A percentile compares a stretch with the other conserved stretches of the same genome.
phyloP scores from a whole-genome alignment of 2,113 vertebrate genomes.

The Notarius quadriscutis region DNA sequence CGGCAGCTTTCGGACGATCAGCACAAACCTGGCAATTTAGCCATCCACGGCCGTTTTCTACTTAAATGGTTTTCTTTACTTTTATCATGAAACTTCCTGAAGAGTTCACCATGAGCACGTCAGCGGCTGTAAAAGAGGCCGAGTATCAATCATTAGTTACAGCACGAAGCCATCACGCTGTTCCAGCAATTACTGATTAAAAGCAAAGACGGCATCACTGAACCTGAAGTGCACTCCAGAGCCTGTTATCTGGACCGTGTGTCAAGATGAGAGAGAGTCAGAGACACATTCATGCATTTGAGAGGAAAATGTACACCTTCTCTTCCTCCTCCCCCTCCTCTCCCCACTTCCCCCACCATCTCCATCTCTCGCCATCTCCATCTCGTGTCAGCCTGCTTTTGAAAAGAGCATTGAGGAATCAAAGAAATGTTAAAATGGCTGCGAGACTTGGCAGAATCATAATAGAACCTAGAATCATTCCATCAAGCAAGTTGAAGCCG shows the following conservation, averaged over 20 bases:
- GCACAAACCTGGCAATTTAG: slow-evolving; percentile 57
- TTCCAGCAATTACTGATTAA: slow-evolving; percentile 77
- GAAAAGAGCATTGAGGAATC: slow-evolving; percentile 70
- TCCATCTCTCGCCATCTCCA: slow-evolving; percentile 39
- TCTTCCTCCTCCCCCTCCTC: slow-evolving; percentile 12
- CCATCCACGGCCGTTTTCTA: slow-evolving; percentile 66
- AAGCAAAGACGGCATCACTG: slow-evolving; percentile 61
- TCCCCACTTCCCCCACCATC: slow-evolving; percentile 22
- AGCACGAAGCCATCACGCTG: slow-evolving; percentile 70
- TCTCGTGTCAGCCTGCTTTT: slow-evolving; percentile 56
- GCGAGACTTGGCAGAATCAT: slow-evolving; percentile 69
- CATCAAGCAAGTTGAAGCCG: slow-evolving; percentile 69
- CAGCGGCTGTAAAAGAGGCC: slow-evolving; percentile 61
- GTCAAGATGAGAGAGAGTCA: slow-evolving; percentile 61
- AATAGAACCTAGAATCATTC: slow-evolving; percentile 78
- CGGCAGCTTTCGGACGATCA: slow-evolving; percentile 56
- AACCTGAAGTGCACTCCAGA: slow-evolving; percentile 47
- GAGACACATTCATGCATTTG: slow-evolving; percentile 74
- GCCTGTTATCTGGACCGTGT: slow-evolving; percentile 55
- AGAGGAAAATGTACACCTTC: slow-evolving; percentile 57
- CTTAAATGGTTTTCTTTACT: slow-evolving; percentile 75
- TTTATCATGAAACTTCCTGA: slow-evolving; percentile 59
- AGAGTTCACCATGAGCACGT: slow-evolving; percentile 46
- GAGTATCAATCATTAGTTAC: slow-evolving; percentile 74
- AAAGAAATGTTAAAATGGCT: slow-evolving; percentile 70